Evolutionary conservation across 2,113 vertebrate species (phyloP), one percentile per base, ranked within the genome.

Genomic region (Tichodroma muraria): DNA sequence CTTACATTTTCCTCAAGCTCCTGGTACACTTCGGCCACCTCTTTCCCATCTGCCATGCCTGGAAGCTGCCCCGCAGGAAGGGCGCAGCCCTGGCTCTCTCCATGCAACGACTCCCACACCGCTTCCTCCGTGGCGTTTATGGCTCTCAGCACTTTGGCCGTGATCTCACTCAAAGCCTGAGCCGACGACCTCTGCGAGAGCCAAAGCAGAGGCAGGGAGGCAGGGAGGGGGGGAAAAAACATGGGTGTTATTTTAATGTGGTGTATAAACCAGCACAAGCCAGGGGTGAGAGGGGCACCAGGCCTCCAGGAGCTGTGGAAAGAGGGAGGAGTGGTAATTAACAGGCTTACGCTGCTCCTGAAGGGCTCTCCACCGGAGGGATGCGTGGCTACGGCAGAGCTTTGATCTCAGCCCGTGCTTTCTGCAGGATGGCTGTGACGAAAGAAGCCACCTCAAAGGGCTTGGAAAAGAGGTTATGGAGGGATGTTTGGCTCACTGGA

Each of bases 1-100:
- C 98, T 98, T 98, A 99, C 97, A 60, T 98, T 98, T 98, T 98
- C 98, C 97, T 98, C 98, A 97, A 98, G 98, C 85, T 93, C 81
- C 92, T 96, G 94, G 94, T 97, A 98, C 23, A 87, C 98, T 81
- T 98, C 95, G 3, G 90, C 78, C 80, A 91, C 73, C 92, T 95
- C 78, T 49, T 75, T 92, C n/a, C 80, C 24, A 2, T 89, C 63
- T 85, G 56, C 60, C 85, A 54, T 85, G 89, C 42, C 80, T 44
- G 84, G 89, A 38, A 49, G 84, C 33, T 80, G 88, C 79, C 92
- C 81, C 4, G 10, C 1, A 6, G 69, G 44, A 54, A 83, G 63
- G 59, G 69, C 37, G 25, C 52, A 87, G 88, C 54, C 16, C 83
- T 65, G 89, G 42, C 27, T 89, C 18, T 96, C 61, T 88, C 79